Conservation (phyloP, 2,888 invertebrate genomes). For the Ophonus ardosiacus region DNA sequence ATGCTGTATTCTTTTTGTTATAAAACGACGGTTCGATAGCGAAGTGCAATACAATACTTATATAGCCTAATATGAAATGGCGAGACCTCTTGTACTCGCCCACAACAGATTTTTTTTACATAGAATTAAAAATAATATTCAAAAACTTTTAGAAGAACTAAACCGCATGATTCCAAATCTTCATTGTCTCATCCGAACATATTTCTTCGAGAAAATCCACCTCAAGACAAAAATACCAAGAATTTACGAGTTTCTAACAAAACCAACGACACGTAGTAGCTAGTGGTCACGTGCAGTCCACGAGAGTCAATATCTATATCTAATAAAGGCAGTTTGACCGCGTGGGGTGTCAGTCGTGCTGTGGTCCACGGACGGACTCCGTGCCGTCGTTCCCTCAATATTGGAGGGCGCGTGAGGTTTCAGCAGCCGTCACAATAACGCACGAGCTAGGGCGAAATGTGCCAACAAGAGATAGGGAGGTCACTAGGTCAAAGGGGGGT, state of each 20-base stretch:
- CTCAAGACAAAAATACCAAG: too few species aligned
- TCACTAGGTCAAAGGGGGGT: background rate
- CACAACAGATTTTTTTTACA: too few species aligned
- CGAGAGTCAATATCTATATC: slow-evolving; percentile 60
- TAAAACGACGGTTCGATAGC: too few species aligned
- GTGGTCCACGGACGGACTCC: background rate
- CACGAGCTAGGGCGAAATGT: background rate
- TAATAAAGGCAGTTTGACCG: slow-evolving; percentile 53
- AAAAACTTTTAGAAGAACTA: too few species aligned
- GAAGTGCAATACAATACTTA: too few species aligned
- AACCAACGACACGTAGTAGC: background rate
- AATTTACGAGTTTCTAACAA: background rate
- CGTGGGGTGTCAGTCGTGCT: background rate
- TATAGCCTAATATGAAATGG: too few species aligned
- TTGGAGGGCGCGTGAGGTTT: background rate
- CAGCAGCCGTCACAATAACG: slow-evolving; percentile 9
- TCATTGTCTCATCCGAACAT: too few species aligned
- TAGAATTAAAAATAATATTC: too few species aligned
- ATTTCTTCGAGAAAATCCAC: too few species aligned
- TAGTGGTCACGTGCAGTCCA: slow-evolving; percentile 43
- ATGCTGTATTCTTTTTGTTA: too few species aligned
- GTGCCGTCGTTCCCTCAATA: background rate
- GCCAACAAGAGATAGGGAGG: background rate
- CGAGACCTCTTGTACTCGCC: too few species aligned
- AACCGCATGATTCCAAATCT: too few species aligned